These are phyloP conservation scores for Thymelicus lineola DNA, from an alignment of 2,888 invertebrate species.

Conservation along the genomic window DNA sequence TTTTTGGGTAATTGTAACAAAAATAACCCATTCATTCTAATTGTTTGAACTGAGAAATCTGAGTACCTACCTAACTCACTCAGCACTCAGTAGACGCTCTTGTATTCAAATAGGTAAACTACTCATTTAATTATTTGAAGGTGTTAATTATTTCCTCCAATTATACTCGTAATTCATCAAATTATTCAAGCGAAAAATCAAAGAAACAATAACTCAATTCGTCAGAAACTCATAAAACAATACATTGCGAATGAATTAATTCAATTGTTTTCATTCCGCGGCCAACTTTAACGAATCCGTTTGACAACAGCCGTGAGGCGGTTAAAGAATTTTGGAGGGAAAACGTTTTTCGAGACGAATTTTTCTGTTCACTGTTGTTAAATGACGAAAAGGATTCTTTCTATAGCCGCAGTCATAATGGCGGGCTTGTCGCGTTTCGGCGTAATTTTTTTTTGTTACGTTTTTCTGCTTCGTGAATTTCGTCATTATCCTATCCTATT, in stretches of 20 bases:
- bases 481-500: constrained; percentile 11
- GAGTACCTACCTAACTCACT: too few relatives aligned
- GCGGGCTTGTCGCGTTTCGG: constrained; percentile 5
- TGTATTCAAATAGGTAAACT: too few relatives aligned
- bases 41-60: too few relatives aligned
- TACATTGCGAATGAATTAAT: constrained; percentile 26
- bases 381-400: constrained; percentile 19
- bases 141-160: too few relatives aligned
- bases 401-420: constrained; percentile 8
- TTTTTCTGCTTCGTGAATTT: constrained; percentile 3
- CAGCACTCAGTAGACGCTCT: too few relatives aligned
- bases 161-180: too few relatives aligned
- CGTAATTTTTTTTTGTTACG: constrained; percentile 3
- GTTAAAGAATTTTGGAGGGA: constrained; percentile 21
- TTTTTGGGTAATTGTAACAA: too few relatives aligned
- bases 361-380: constrained; percentile 15
- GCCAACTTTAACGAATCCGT: constrained; percentile 18
- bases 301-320: constrained; percentile 27
- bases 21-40: too few relatives aligned
- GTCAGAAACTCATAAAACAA: constrained; percentile 29
- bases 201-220: constrained; percentile 22
- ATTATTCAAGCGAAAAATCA: too few relatives aligned
- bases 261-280: constrained; percentile 18
- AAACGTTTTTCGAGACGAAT: constrained; percentile 14
- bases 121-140: too few relatives aligned